Percentiles rank a stretch among this genome's conserved stretches.
phyloP scores from a whole-genome alignment of 2,888 invertebrate species.

The Pyrocoelia pectoralis region DNA sequence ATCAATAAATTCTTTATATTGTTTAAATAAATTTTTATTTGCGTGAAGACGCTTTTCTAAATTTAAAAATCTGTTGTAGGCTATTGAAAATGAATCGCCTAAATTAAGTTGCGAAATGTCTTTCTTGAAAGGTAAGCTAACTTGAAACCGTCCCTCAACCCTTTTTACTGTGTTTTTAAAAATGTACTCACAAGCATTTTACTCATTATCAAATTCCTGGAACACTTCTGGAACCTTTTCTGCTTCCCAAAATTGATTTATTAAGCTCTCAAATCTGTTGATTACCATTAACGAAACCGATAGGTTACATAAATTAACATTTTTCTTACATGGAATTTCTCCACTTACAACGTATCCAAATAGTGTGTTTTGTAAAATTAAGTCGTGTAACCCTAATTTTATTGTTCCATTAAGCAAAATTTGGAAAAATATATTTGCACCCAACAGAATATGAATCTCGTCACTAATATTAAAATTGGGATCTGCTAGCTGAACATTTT shows the following conservation, averaged over 20 bases:
- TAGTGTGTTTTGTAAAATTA: slow-evolving; percentile 9
- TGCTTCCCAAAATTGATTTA: slow-evolving; percentile 9
- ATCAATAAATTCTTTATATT: background rate
- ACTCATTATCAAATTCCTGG: background rate
- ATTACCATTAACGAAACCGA: slow-evolving; percentile 3
- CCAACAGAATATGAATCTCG: slow-evolving; percentile 5
- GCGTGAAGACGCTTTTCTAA: slow-evolving; percentile 8
- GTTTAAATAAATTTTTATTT: slow-evolving; percentile 2
- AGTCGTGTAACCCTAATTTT: slow-evolving; percentile 8
- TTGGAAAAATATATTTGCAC: slow-evolving; percentile 11
- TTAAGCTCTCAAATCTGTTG: slow-evolving; percentile 3
- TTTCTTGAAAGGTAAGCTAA: slow-evolving; percentile 6
- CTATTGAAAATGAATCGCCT: slow-evolving; percentile 13
- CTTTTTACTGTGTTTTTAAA: background rate
- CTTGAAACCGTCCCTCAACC: slow-evolving; percentile 6
- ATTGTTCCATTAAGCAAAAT: background rate
- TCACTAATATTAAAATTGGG: background rate
- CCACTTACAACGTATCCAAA: slow-evolving; percentile 14
- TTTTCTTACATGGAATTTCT: background rate
- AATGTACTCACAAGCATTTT: slow-evolving; percentile 1
- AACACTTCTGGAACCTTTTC: slow-evolving; percentile 11
- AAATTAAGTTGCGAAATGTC: slow-evolving; percentile 8
- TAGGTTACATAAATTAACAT: background rate
- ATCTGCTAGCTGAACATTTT: slow-evolving; percentile 15
- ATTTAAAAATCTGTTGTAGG: slow-evolving; percentile 7